Evolutionary conservation across 1,140 invertebrate species (phyloP), one percentile per base, ranked within the genome.

Genomic region (Caenorhabditis latens): DNA sequence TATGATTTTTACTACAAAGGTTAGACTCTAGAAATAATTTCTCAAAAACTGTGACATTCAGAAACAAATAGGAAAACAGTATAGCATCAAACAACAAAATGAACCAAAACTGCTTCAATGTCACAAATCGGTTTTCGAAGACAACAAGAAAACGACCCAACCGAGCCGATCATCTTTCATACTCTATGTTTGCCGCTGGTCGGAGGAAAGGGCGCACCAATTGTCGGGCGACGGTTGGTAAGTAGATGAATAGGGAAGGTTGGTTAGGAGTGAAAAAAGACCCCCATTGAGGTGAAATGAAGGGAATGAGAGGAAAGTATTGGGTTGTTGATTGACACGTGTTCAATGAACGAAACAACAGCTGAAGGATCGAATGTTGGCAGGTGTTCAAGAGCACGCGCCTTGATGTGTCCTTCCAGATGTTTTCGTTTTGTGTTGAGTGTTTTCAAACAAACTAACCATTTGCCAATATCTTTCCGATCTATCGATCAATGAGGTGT

Each of bases 111-210:
- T 48, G 24, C 9, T 46, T 11, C 5, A 71, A 32, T 40, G 32
- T 14, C n/a, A 4, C 40, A 32, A 42, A 42, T 2, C 16, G 5
- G 11, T 71, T 21, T 46, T 21, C 13, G 24, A 71, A 71, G 19
- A 50, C 43, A 50, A 79, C 46, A 79, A 79, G 71, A 79, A 40
- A 79, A 50, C 71, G 46, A 53, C 46, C n/a, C 71, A 24, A 75
- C 8, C 50, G 40, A 79, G 46, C 46, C 71, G 71, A 79, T 79
- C 71, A 79, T 79, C 71, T 79, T 79, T 79, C 71, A 48, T 53
- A 79, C 58, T 61, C 58, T 61, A 21, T 79, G 14, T 79, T 79
- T 79, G 71, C 71, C 46, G 46, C 71, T 79, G 42, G 40, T 43
- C 65, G 65, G 42, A 43, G 42, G 46, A 71, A 71, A 79, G 71